phyloP scores from a whole-genome alignment of 2,888 invertebrate species.

The Eumerus sabulonum region DNA sequence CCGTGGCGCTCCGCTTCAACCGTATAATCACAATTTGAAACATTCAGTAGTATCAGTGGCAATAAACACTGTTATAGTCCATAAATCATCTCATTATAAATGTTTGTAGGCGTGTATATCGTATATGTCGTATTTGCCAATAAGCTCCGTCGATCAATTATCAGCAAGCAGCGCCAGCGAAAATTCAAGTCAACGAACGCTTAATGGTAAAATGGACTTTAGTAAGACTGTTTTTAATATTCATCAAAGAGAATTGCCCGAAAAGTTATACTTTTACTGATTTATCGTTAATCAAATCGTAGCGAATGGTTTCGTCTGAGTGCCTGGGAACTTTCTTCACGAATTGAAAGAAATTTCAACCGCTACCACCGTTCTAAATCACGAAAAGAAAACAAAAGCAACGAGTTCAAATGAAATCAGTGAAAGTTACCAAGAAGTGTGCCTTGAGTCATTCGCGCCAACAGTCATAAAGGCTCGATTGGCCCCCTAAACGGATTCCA shows the following conservation, averaged over 20 bases:
- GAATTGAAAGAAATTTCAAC: constrained; percentile 2
- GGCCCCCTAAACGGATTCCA: background rate
- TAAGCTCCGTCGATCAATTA: background rate
- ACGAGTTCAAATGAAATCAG: constrained; percentile 27
- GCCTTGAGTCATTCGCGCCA: constrained; percentile 22
- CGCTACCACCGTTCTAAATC: background rate
- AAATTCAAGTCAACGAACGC: constrained; percentile 41
- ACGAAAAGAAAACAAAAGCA: constrained; percentile 4
- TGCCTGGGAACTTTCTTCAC: constrained; percentile 20
- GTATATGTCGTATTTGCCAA: background rate
- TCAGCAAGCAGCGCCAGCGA: constrained; percentile 4
- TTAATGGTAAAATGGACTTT: constrained; percentile 11
- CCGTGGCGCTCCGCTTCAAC: background rate
- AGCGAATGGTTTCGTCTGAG: background rate
- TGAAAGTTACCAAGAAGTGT: constrained; percentile 41
- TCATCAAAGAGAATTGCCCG: too few relatives aligned
- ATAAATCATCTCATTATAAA: constrained; percentile 6
- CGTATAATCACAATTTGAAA: background rate
- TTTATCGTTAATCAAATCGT: background rate
- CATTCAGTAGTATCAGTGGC: constrained; percentile 11
- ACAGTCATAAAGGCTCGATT: background rate
- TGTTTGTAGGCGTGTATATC: background rate
- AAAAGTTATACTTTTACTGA: constrained; percentile 20
- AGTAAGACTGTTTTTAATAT: too few relatives aligned
- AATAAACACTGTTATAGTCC: background rate